Base-by-base conservation (phyloP, 2,797 vertebrate genomes). In the Clarias fuscus region DNA sequence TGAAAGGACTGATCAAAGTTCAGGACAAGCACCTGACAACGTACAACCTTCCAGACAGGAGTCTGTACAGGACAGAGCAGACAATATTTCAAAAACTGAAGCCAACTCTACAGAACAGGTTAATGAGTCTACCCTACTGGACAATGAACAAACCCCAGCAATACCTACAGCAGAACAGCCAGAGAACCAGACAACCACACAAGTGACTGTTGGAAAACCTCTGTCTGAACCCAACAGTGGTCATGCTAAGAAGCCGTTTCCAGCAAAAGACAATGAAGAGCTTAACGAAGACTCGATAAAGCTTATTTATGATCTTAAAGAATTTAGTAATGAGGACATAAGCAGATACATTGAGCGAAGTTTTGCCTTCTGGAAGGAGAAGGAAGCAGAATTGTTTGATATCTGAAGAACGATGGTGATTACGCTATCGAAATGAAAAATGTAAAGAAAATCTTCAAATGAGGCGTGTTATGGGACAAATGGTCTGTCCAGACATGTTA, bases 301-400 rank as follows among this genome's bases (percentile, higher is more conserved):
- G 91, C 91, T 96, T 0, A 94, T 98, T 83, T 96, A 96, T 0
- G 98, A 98, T 87, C 95, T 98, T 75, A 97, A 97, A 77, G 98
- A 98, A 90, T 99, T 99, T 92, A 98, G 97, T 87, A 97, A 97
- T 37, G 97, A 99, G 88, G 97, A 98, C 83, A 97, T 99, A 88
- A 98, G 98, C 89, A 95, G 95, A 89, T 99, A 98, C 90, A 99
- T 99, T 6, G 98, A 99, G 89, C 95, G 97, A 64, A 99, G 98
- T 91, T 99, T 99, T 94, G 97, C 97, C 80, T 99, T 99, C 92
- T 99, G 98, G 98, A 99, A 99, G 92, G 97, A 98, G 93, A 98
- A 97, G 90, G 98, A 99, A 91, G 96, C 97, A 0, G 97, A 98
- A 89, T 93, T 98, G 90, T 98, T 97, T 84, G 97, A 98, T 91